phyloP scores from a whole-genome alignment of 1,140 invertebrate species.

The Batillaria attramentaria region DNA sequence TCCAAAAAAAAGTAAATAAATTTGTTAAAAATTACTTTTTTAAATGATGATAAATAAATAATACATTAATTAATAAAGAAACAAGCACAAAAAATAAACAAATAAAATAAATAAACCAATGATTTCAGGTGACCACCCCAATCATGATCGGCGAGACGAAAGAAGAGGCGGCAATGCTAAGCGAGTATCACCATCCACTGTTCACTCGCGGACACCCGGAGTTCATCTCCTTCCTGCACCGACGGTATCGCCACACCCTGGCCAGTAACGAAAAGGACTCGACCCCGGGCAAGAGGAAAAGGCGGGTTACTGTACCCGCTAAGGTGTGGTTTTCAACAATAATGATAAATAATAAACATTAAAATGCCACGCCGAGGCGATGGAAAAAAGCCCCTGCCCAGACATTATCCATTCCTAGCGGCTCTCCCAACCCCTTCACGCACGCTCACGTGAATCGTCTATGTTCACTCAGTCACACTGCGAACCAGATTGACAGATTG shows the following conservation, averaged over 20 bases:
- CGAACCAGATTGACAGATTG: too few species aligned
- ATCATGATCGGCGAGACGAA: constrained; percentile 22
- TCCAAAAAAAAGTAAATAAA: not conserved
- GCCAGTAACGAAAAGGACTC: not conserved
- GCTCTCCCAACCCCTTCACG: too few species aligned
- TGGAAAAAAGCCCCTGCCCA: too few species aligned
- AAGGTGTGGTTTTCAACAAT: too few species aligned
- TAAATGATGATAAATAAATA: not conserved
- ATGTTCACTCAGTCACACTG: too few species aligned
- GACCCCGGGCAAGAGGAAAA: not conserved
- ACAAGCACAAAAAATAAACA: not conserved
- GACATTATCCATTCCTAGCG: too few species aligned
- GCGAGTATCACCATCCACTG: constrained; percentile 17
- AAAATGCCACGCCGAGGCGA: too few species aligned
- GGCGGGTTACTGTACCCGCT: too few species aligned
- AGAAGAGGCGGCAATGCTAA: constrained; percentile 23
- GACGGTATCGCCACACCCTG: too few species aligned
- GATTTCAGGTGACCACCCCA: constrained; percentile 12
- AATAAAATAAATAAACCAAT: not conserved
- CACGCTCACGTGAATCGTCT: too few species aligned
- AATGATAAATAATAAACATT: too few species aligned
- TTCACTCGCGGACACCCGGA: constrained; percentile 15
- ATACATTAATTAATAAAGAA: not conserved
- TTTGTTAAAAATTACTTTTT: too few species aligned
- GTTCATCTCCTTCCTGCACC: constrained; percentile 17